Evolutionary conservation across 2,888 invertebrate genomes (phyloP).

Genomic region (Holacanthella duospinosa): DNA sequence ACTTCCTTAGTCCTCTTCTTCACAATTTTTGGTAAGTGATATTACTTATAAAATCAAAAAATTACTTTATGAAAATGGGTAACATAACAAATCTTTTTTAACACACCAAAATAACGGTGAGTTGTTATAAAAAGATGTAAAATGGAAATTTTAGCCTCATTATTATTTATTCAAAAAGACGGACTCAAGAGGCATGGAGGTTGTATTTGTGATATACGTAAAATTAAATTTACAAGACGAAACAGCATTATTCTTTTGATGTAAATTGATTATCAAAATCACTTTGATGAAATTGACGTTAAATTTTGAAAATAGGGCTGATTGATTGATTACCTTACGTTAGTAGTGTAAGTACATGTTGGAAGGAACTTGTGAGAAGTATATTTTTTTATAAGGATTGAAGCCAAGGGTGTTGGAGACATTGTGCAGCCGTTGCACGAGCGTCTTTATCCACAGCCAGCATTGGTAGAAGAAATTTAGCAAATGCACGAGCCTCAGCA

Average conservation of each 20-base stretch:
- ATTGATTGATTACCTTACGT: not conserved
- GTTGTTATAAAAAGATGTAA: not conserved
- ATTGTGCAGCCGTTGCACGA: slow-evolving; percentile 60
- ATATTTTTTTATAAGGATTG: not conserved
- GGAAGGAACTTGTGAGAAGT: not conserved
- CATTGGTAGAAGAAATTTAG: slow-evolving; percentile 66
- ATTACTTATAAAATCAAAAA: not conserved
- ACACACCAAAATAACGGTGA: not conserved
- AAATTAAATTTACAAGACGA: too few species aligned
- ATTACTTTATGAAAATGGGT: not conserved
- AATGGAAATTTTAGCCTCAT: too few species aligned
- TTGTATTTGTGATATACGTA: too few species aligned
- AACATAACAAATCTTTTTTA: not conserved
- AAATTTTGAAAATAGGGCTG: not conserved
- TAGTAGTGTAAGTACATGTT: not conserved
- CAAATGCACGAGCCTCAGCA: slow-evolving; percentile 59
- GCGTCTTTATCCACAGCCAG: slow-evolving; percentile 62
- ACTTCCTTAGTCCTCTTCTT: slow-evolving; percentile 11
- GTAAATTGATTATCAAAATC: too few species aligned
- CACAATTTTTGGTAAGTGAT: slow-evolving; percentile 10
- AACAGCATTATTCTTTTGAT: too few species aligned
- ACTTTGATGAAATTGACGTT: too few species aligned
- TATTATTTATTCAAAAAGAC: too few species aligned
- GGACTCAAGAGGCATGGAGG: too few species aligned
- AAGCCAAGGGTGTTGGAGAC: slow-evolving; percentile 64